Evolutionary conservation across 1,140 invertebrate species (phyloP).

Genomic region (Hydropsyche tenuis): DNA sequence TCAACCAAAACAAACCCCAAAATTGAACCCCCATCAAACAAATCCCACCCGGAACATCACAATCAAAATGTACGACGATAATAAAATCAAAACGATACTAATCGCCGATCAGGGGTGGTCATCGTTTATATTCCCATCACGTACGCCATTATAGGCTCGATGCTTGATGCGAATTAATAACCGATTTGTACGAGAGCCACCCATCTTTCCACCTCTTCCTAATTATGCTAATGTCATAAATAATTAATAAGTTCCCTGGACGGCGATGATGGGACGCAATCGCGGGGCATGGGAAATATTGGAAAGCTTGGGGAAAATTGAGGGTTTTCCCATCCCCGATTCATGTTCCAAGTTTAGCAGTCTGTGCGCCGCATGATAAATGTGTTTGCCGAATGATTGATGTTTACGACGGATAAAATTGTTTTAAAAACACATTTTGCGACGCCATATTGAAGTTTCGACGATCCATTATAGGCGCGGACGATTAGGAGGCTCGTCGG

Average conservation of each 20-base stretch:
- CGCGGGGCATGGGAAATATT: not conserved
- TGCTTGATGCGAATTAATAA: not conserved
- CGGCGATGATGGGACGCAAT: not conserved
- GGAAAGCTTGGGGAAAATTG: too few species aligned
- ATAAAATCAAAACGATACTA: too few species aligned
- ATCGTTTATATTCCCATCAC: not conserved
- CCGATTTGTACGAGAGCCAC: not conserved
- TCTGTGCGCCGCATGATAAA: not conserved
- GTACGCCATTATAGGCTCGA: not conserved
- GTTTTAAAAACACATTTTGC: constrained; percentile 21
- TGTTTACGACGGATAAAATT: constrained; percentile 11
- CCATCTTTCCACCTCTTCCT: not conserved
- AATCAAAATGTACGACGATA: too few species aligned
- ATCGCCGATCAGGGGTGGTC: not conserved
- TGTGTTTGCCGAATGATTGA: constrained; percentile 17
- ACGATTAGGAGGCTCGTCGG: not conserved
- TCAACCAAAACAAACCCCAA: too few species aligned
- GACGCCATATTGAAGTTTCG: constrained; percentile 18
- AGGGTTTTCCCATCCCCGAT: too few species aligned
- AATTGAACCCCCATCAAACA: too few species aligned
- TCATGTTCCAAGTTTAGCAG: not conserved
- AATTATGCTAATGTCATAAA: constrained; percentile 13
- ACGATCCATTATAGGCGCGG: constrained; percentile 6
- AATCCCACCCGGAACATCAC: too few species aligned
- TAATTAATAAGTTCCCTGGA: constrained; percentile 1